phyloP scores from a whole-genome alignment of 2,888 invertebrate species.

The Lissocephala sabroskyi region DNA sequence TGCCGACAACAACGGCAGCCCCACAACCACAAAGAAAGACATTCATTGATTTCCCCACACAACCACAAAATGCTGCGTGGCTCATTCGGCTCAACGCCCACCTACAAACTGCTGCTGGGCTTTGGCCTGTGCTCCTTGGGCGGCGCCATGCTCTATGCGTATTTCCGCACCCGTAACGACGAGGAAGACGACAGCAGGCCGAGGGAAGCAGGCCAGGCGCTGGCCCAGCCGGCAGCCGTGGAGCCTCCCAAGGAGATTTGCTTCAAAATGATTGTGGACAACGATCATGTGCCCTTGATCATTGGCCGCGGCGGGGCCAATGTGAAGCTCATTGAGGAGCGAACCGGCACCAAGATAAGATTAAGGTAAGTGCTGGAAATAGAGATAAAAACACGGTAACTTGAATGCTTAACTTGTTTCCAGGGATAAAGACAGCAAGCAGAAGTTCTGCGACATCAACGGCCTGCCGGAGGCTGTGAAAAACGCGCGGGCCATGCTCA shows the following conservation, averaged over 20 bases:
- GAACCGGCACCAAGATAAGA: conserved; percentile 78
- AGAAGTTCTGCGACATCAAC: conserved; percentile 80
- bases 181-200: conserved; percentile 61
- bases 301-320: conserved; percentile 85
- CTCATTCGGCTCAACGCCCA: conserved; percentile 56
- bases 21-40: conserved; percentile 4
- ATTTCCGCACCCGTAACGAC: conserved; percentile 79
- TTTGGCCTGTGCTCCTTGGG: conserved; percentile 80
- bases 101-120: conserved; percentile 77
- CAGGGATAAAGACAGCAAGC: conserved; percentile 75
- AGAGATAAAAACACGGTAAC: too few species aligned
- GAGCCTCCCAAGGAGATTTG: conserved; percentile 70
- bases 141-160: conserved; percentile 79
- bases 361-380: conserved; percentile 72
- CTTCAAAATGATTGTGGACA: conserved; percentile 77
- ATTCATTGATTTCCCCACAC: too few species aligned
- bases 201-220: conserved; percentile 19
- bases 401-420: too few species aligned
- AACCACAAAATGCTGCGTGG: conserved; percentile 64
- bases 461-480: conserved; percentile 80
- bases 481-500: conserved; percentile 81
- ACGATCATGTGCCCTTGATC: conserved; percentile 78
- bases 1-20: conserved; percentile 1
- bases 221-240: conserved; percentile 16
- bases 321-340: conserved; percentile 83